These are phyloP conservation scores for Heloderma charlesbogerti DNA, from an alignment of 2,113 vertebrate genomes.

Conservation along the genomic window DNA sequence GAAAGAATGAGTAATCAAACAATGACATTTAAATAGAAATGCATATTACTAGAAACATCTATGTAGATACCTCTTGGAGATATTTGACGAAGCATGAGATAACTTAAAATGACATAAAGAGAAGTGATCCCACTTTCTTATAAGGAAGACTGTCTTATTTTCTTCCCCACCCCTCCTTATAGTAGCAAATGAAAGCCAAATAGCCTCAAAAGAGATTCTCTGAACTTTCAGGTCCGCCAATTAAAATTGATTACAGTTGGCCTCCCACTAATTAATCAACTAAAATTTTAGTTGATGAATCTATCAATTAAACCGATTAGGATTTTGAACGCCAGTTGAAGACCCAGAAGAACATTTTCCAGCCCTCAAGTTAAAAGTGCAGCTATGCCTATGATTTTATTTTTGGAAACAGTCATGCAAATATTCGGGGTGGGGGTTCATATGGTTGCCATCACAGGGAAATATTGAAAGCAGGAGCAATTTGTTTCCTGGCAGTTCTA, in stretches of 20 bases:
- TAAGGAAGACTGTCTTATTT: no score
- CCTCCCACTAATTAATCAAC: background rate
- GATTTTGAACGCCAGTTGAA: background rate
- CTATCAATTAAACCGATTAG: background rate
- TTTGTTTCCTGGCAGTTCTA: conserved; percentile 13
- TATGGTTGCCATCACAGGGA: background rate
- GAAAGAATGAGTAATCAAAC: background rate
- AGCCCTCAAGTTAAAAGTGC: background rate
- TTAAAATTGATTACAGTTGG: background rate
- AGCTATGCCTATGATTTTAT: background rate
- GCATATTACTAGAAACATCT: no score
- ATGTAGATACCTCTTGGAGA: no score
- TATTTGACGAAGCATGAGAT: no score
- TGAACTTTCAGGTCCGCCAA: background rate
- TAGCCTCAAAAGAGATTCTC: background rate
- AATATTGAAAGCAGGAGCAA: conserved; percentile 26
- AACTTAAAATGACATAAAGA: no score
- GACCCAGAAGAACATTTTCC: background rate
- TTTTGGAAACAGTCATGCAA: background rate
- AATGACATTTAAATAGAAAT: no score
- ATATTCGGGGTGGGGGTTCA: background rate
- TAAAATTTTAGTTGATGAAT: background rate
- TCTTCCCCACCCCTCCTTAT: no score
- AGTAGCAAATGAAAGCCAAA: no score
- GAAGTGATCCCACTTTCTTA: no score